Evolutionary conservation across 2,888 invertebrate genomes (phyloP), one percentile per base, ranked within the genome.

Genomic region (Drepanosiphum platanoidis): DNA sequence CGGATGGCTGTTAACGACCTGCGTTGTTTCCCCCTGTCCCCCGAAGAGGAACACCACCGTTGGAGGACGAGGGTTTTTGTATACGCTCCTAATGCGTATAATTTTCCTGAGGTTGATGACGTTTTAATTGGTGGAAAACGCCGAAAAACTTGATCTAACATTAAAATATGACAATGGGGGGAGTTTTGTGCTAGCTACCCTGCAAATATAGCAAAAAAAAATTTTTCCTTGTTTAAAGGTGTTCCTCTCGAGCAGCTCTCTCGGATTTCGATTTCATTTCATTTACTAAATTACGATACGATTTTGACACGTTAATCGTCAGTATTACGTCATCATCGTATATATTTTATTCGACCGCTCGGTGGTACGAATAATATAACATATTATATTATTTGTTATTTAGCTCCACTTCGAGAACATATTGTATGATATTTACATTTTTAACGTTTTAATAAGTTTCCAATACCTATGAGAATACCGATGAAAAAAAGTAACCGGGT

Each of bases 1-100:
- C 52, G 75, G 84, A 74, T 68, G 77, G 75, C 77, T 77, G 84
- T 84, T 84, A 84, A 84, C 84, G 84, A 84, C 84, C 84, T 30
- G n/a, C 68, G 66, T 74, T 30, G 52, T 71, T 22, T 36, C 22
- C 82, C 68, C 34, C 71, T 18, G 61, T 15, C 72, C 22, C 36
- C 46, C 46, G 22, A 8, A 36, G 61, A 61, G 30, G 64, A 32
- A 39, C 61, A 39, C 39, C 52, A 18, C 32, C 64, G n/a, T 27
- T 42, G 64, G 61, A 83, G 36, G 36, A 83, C 11, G 64, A 74
- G 64, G n/a, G 77, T 84, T 84, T 84, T 84, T 34, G 75, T 77
- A 22, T 27, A 15, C 36, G 74, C 11, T 71, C 42, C 72, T 74
- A 83, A 66, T 77, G 66, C 68, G 84, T 58, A 66, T 68, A 84